Evolutionary conservation across 64 coral and sea anemone genomes (phyloP).

Genomic region (Actinia equina): DNA sequence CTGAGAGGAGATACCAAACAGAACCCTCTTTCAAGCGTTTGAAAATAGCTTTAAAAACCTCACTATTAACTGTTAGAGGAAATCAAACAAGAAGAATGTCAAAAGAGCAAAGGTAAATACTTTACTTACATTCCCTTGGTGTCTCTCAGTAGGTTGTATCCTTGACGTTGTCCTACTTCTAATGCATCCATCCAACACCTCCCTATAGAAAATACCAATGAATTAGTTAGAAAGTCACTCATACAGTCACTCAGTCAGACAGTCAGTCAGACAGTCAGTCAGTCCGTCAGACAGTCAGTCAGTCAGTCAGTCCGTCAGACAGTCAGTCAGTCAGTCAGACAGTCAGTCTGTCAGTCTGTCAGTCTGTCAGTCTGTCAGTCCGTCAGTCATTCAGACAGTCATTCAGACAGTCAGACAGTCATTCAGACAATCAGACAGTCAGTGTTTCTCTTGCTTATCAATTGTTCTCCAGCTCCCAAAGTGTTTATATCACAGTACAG

Average conservation of each 20-base stretch:
- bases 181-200: constrained; percentile 96
- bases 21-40: too few relatives aligned
- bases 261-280: constrained; percentile 15
- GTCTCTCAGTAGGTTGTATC: constrained; percentile 83
- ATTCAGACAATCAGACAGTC: too few relatives aligned
- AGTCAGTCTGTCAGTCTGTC: not conserved
- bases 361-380: not conserved
- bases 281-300: not conserved
- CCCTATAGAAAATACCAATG: constrained; percentile 28
- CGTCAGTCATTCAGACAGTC: too few relatives aligned
- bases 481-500: too few relatives aligned
- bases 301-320: constrained; percentile 1
- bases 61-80: too few relatives aligned
- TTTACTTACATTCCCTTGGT: constrained; percentile 96
- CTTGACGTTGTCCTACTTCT: constrained; percentile 94
- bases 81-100: too few relatives aligned
- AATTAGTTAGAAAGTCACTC: too few relatives aligned
- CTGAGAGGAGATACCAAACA: too few relatives aligned
- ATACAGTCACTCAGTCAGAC: not conserved
- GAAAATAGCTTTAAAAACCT: too few relatives aligned
- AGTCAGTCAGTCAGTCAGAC: constrained; percentile 6
- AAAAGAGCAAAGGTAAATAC: not conserved
- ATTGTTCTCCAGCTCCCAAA: too few relatives aligned
- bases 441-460: too few relatives aligned
- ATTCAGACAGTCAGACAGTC: too few relatives aligned